Evolutionary conservation across 2,888 invertebrate species (phyloP).

Genomic region (Dicycla oo): DNA sequence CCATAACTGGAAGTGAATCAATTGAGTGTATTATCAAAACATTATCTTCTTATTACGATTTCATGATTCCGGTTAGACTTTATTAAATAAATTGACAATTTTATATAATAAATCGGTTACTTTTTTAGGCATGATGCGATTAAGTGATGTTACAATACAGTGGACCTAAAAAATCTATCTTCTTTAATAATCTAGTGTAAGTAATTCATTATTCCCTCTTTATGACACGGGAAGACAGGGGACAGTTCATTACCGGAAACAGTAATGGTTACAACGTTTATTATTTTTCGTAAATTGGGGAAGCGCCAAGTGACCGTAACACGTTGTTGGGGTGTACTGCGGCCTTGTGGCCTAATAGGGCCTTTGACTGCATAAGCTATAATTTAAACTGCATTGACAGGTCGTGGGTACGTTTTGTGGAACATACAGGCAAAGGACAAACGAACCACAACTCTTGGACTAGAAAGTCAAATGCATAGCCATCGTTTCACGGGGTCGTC

Average conservation of each 20-base stretch:
- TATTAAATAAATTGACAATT: too few species aligned
- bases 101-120: too few species aligned
- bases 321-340: slow-evolving; percentile 27
- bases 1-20: too few species aligned
- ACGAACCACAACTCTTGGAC: too few species aligned
- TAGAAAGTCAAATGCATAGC: too few species aligned
- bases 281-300: slow-evolving; percentile 43
- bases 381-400: slow-evolving; percentile 16
- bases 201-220: neutral
- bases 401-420: slow-evolving; percentile 9
- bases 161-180: too few species aligned
- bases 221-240: neutral
- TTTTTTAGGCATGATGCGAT: too few species aligned
- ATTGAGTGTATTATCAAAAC: too few species aligned
- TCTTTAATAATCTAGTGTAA: neutral
- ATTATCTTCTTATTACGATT: too few species aligned
- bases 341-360: slow-evolving; percentile 15
- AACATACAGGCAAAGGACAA: neutral
- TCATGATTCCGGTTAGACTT: too few species aligned
- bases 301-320: slow-evolving; percentile 36
- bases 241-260: slow-evolving; percentile 38
- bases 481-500: too few species aligned
- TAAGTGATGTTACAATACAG: too few species aligned
- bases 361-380: slow-evolving; percentile 7
- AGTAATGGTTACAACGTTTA: slow-evolving; percentile 45